These are phyloP conservation scores for Frieseomelitta varia DNA, from an alignment of 1,140 invertebrate genomes.

Conservation along the genomic window DNA sequence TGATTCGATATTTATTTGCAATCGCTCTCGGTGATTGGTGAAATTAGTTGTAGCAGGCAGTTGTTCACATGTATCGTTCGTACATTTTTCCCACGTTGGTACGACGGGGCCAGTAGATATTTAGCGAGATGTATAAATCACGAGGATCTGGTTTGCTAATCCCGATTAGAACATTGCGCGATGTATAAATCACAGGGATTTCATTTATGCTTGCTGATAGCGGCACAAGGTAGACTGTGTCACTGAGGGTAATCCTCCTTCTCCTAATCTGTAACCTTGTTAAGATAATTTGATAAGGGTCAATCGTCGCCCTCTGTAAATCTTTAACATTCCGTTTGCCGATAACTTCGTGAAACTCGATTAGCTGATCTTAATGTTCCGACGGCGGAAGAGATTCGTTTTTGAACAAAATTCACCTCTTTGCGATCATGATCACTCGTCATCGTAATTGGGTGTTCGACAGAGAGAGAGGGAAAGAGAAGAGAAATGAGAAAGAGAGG, in stretches of 20 bases:
- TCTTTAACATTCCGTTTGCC: not conserved
- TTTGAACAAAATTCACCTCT: too few species aligned
- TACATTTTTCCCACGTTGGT: not conserved
- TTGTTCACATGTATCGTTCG: not conserved
- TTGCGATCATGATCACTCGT: not conserved
- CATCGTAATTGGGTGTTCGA: not conserved
- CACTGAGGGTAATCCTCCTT: slow-evolving; percentile 21
- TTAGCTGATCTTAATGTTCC: not conserved
- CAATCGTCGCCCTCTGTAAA: not conserved
- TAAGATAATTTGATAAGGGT: not conserved
- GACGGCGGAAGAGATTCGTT: not conserved
- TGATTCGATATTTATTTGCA: not conserved
- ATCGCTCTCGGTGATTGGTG: not conserved
- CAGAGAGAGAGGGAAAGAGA: slow-evolving; percentile 7
- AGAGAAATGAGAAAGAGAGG: not conserved
- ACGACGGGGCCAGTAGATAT: not conserved
- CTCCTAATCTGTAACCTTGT: slow-evolving; percentile 25
- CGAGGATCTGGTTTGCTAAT: slow-evolving; percentile 26
- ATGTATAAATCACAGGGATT: slow-evolving; percentile 45
- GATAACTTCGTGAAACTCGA: not conserved
- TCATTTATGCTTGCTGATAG: slow-evolving; percentile 40
- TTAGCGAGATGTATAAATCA: slow-evolving; percentile 31
- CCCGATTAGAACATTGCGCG: slow-evolving; percentile 35
- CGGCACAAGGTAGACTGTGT: slow-evolving; percentile 28
- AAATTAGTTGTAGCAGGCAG: not conserved